Evolutionary conservation across 2,797 vertebrate species (phyloP), one percentile per base, ranked within the genome.

Genomic region (Pangasius sanitwongsei): DNA sequence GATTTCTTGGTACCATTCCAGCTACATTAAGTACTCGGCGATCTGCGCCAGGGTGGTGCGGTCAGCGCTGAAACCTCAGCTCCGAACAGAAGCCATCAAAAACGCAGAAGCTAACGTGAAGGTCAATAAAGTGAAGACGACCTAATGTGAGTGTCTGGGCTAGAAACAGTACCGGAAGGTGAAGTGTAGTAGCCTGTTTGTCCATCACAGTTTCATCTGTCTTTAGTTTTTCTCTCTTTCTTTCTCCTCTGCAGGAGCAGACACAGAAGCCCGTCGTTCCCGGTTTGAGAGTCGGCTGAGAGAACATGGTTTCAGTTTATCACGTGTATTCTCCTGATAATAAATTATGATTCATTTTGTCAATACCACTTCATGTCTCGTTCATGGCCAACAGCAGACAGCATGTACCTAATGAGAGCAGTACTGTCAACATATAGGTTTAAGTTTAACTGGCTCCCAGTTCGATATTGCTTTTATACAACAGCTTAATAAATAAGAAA

Each of bases 21-120:
- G 98, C 94, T 99, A 99, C 94, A 98, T 99, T 93, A 97, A 97
- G 12, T 99, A 96, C 92, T 99, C 98, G 0, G 95, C 98, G 85
- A 97, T 99, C 94, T 99, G 98, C 63, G 98, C 98, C 0, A 96
- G 90, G 86, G 98, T 92, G 0, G 96, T 99, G 41, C 94, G 98
- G 4, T 97, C 96, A 0, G 98, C 98, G 0, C 86, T 99, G 91
- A 99, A 99, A 93, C 96, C 97, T 0, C 95, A 97, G 92, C 93
- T 96, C 90, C 96, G 95, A 89, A 81, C 89, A 0, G 96, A 96
- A 13, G 97, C 97, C 0, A 16, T 97, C 83, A 98, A 94, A 93
- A 94, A 91, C 2, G 95, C 98, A 0, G 94, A 94, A 74, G 92
- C 96, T 89, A 97, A 2, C 9, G 95, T 99, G 69, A 98, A 95